Base-by-base conservation (phyloP, 30 jellyfish, hydroid and myxozoan species). In the Pseudorhiza aurosa region DNA sequence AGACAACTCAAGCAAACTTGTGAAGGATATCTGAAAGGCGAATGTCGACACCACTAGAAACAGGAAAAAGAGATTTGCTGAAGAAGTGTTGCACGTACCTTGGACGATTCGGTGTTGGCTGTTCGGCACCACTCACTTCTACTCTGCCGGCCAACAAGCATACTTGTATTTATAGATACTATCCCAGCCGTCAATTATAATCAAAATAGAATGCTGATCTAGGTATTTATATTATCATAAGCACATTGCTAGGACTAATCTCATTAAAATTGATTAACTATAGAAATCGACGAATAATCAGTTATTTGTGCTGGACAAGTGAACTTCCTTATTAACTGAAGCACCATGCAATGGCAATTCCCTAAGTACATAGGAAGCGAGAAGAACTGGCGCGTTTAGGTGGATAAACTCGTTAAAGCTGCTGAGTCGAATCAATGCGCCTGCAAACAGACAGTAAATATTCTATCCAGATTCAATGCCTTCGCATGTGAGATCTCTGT, bases 251-350 rank as follows among this genome's bases (percentile, higher is more conserved):
- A 9, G 37, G 18, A 36, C 56, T 64, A 64, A 64, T 64, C 77
- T 30, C 50, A 64, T 64, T 64, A 64, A 35, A 64, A 64, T 64
- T 64, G 58, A 64, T 64, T 64, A 64, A 64, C 77, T 40, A 64
- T n/a, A 6, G 77, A 64, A 64, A 9, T 31, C 10, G 30, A 22
- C n/a, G 58, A 40, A 64, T 24, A 64, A 64, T 31, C 36, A 31
- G 33, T 40, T 21, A 14, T 30, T 42, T 31, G 58, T 64, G 49
- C 40, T 14, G 4, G 39, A 33, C 59, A 64, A 64, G 53, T 64
- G 77, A 64, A 35, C 58, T 64, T 64, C 58, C 59, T 35, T 64
- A 30, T 64, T 64, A 35, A 35, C 77, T 40, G 35, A 30, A 64
- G 59, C 58, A 18, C 50, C 77, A 64, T n/a, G 77, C 77, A 1